Evolutionary conservation across 1,140 invertebrate species (phyloP).

Genomic region (Drosophila asahinai): DNA sequence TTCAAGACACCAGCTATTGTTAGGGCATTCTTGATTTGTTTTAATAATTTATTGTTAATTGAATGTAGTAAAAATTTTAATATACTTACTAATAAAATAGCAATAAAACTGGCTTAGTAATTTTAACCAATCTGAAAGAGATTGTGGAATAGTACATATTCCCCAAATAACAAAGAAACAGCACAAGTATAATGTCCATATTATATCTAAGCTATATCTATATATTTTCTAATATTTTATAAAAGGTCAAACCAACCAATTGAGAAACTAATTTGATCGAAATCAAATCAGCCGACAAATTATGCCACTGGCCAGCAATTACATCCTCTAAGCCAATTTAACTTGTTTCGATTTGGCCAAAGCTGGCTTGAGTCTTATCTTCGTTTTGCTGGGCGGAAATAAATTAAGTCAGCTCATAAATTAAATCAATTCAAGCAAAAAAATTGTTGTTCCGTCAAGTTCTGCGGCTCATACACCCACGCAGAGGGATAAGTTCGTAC

Average conservation of each 20-base stretch:
- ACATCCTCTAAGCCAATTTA: constrained; percentile 30
- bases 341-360: constrained; percentile 21
- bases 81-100: no score
- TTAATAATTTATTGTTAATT: no score
- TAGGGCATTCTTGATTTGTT: no score
- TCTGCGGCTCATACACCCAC: constrained; percentile 45
- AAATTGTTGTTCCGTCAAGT: constrained; percentile 57
- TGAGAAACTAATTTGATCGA: constrained; percentile 1
- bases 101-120: no score
- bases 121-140: no score
- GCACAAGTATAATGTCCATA: no score
- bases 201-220: no score
- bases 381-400: constrained; percentile 57
- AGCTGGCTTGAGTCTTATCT: constrained; percentile 17
- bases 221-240: background rate
- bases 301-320: constrained; percentile 22
- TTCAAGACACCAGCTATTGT: no score
- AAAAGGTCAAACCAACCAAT: background rate
- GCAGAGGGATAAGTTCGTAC: constrained; percentile 15
- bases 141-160: no score
- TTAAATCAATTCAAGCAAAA: constrained; percentile 60
- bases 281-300: constrained; percentile 21
- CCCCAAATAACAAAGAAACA: background rate
- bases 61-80: no score
- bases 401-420: constrained; percentile 80